A percentile compares a stretch with the other conserved stretches of the same genome.
These are phyloP conservation scores for Novumbra hubbsi DNA, from an alignment of 2,797 vertebrate species.

Conservation along the genomic window DNA sequence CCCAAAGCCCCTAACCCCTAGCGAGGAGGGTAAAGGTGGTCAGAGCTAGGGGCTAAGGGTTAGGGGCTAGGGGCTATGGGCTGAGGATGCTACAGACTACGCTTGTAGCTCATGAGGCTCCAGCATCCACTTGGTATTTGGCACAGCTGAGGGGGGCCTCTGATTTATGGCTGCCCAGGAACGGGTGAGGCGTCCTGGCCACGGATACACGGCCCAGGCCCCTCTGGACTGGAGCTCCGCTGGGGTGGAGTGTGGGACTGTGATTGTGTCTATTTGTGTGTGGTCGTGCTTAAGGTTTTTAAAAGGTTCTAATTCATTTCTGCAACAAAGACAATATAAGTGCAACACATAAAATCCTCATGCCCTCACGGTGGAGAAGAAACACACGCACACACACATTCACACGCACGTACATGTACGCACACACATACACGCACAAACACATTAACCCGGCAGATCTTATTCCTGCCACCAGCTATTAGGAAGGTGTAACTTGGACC, in stretches of 20 bases:
- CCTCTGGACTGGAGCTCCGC: slow-evolving; percentile 25
- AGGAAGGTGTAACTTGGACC: slow-evolving; percentile 36
- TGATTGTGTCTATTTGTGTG: slow-evolving; percentile 31
- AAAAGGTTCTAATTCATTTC: slow-evolving; percentile 51
- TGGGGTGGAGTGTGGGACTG: slow-evolving; percentile 2
- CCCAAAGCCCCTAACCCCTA: too few relatives aligned
- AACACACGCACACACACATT: slow-evolving; percentile 10
- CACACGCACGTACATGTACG: slow-evolving; percentile 20
- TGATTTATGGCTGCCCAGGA: slow-evolving; percentile 62
- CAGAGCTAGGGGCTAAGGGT: neutral
- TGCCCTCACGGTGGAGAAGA: neutral
- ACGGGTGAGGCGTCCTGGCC: slow-evolving; percentile 44
- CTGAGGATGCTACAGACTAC: neutral
- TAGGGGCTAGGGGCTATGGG: neutral
- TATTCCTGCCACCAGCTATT: slow-evolving; percentile 46
- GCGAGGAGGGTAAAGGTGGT: neutral
- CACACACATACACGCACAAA: neutral
- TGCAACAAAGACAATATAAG: slow-evolving; percentile 32
- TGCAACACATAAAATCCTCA: slow-evolving; percentile 14
- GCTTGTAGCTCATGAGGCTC: slow-evolving; percentile 4
- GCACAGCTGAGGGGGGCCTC: slow-evolving; percentile 48
- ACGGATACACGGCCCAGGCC: slow-evolving; percentile 42
- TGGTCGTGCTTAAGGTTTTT: slow-evolving; percentile 46
- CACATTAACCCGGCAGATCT: slow-evolving; percentile 24
- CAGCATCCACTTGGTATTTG: slow-evolving; percentile 49